Conservation (phyloP, 2,888 invertebrate species). For the Agonopterix arenella region DNA sequence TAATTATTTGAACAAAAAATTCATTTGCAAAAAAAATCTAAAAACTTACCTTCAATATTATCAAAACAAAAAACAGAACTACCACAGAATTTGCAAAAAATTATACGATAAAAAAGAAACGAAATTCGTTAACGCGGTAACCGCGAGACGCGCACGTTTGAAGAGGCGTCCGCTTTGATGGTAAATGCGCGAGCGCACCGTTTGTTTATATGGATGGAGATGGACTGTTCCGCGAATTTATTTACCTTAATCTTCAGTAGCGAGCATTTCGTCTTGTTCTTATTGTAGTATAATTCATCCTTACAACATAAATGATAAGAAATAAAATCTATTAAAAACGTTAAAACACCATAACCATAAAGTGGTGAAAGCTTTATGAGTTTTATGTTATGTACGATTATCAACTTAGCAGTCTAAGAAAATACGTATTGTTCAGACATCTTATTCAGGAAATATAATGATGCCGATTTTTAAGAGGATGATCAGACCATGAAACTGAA, state of each 20-base stretch:
- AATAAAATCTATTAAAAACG: no score
- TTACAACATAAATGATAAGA: no score
- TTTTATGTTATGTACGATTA: no score
- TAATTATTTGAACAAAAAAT: no score
- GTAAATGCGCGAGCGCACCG: conserved; percentile 23
- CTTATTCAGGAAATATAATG: no score
- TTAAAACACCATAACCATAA: no score
- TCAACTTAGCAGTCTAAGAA: no score
- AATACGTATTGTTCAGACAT: no score
- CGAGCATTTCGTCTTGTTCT: not conserved
- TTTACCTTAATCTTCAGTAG: not conserved
- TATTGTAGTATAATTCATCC: no score
- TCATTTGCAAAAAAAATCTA: not conserved
- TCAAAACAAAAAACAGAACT: conserved; percentile 1
- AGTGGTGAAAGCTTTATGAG: no score
- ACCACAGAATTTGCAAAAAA: conserved; percentile 16
- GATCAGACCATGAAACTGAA: no score
- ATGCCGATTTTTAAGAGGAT: no score
- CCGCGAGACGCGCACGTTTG: conserved; percentile 31
- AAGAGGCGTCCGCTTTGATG: conserved; percentile 32
- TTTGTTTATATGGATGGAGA: conserved; percentile 35
- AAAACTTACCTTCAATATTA: not conserved
- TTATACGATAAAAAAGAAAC: not conserved
- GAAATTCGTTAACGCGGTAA: conserved; percentile 4
- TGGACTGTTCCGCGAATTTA: not conserved